These are phyloP conservation scores for Axinella damicornis DNA, from an alignment of 37 sponge, comb jelly and placozoan genomes.

Conservation along the genomic window DNA sequence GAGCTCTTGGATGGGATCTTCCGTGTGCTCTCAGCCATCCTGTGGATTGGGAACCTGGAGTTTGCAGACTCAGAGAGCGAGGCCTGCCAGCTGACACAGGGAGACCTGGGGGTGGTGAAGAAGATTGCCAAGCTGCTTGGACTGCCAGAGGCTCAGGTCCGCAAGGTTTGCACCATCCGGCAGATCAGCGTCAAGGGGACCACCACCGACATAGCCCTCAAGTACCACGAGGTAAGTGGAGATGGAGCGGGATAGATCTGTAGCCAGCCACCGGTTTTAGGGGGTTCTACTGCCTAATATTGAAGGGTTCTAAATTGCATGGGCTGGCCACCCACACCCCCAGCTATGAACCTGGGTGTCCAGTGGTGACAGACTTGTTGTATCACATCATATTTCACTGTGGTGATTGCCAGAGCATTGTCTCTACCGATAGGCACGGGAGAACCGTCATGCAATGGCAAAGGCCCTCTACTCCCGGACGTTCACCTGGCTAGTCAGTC, in stretches of 20 bases:
- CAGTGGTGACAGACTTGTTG: too few relatives aligned
- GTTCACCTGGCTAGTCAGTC: slow-evolving; percentile 92
- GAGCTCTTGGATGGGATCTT: slow-evolving; percentile 80
- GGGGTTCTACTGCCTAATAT: too few relatives aligned
- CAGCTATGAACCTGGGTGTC: too few relatives aligned
- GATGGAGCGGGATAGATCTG: too few relatives aligned
- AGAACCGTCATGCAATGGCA: slow-evolving; percentile 95
- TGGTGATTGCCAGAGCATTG: too few relatives aligned
- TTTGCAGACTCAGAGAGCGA: slow-evolving; percentile 86
- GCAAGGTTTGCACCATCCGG: slow-evolving; percentile 74
- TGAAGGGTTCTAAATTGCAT: too few relatives aligned
- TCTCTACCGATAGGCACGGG: slow-evolving; percentile 79
- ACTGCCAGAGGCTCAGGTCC: slow-evolving; percentile 53
- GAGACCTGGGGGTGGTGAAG: slow-evolving; percentile 53
- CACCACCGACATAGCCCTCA: slow-evolving; percentile 83
- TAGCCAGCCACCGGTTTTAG: too few relatives aligned
- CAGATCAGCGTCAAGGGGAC: slow-evolving; percentile 90
- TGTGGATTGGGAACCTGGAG: slow-evolving; percentile 91
- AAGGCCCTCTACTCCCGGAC: slow-evolving; percentile 95
- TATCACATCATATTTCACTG: too few relatives aligned
- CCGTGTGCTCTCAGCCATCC: slow-evolving; percentile 81
- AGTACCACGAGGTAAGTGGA: slow-evolving; percentile 84
- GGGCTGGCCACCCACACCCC: too few relatives aligned
- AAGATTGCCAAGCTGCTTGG: slow-evolving; percentile 87
- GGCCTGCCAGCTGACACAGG: slow-evolving; percentile 69